Conservation (phyloP, 1,140 invertebrate genomes). For the Antheraea pernyi region DNA sequence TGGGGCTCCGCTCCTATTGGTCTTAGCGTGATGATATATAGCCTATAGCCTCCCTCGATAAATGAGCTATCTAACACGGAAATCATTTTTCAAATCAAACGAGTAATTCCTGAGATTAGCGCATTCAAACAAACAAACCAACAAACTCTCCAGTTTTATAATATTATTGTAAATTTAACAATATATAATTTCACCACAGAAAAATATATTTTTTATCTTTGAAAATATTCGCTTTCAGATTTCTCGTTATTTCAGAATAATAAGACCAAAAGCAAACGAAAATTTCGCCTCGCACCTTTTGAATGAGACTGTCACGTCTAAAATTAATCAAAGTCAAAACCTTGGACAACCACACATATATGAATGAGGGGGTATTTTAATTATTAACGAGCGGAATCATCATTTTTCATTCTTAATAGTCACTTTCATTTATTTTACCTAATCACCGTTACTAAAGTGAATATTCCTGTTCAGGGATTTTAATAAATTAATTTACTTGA, state of each 20-base stretch:
- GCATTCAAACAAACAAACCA: too few relatives aligned
- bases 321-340: constrained; percentile 71
- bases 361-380: constrained; percentile 68
- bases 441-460: constrained; percentile 60
- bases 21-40: too few relatives aligned
- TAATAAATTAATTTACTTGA: constrained; percentile 6
- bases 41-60: too few relatives aligned
- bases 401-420: constrained; percentile 77
- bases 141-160: too few relatives aligned
- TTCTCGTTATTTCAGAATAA: background rate
- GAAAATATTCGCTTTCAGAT: too few relatives aligned
- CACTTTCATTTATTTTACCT: constrained; percentile 61
- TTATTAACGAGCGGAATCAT: constrained; percentile 68
- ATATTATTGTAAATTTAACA: too few relatives aligned
- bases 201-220: too few relatives aligned
- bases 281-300: background rate
- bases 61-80: too few relatives aligned
- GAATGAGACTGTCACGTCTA: constrained; percentile 44
- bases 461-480: constrained; percentile 35
- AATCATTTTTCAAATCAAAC: too few relatives aligned
- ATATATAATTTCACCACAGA: too few relatives aligned
- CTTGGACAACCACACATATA: constrained; percentile 31
- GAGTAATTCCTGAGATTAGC: too few relatives aligned
- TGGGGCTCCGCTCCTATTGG: too few relatives aligned
- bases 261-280: background rate